These are phyloP conservation scores for Paratrypauchen microcephalus DNA, from an alignment of 2,797 vertebrate species.

Conservation along the genomic window DNA sequence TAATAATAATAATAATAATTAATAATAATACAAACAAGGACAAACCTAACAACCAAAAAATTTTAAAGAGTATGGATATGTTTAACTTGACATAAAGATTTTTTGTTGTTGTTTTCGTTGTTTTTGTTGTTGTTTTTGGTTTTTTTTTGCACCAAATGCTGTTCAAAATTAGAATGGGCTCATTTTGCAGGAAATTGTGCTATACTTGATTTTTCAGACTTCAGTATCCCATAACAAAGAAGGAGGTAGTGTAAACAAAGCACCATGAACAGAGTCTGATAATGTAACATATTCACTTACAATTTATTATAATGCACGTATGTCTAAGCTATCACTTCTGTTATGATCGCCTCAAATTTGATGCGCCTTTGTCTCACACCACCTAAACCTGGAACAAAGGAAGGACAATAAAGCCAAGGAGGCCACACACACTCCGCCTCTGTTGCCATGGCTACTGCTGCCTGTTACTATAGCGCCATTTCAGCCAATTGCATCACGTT, in stretches of 20 bases:
- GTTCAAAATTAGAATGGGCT: not conserved
- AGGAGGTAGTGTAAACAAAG: slow-evolving; percentile 1
- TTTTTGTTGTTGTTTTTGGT: no score
- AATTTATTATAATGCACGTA: not conserved
- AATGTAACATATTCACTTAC: not conserved
- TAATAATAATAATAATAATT: no score
- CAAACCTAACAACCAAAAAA: not conserved
- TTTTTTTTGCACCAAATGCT: no score
- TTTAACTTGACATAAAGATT: not conserved
- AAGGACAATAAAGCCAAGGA: slow-evolving; percentile 38
- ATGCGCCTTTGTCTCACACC: not conserved
- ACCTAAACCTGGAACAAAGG: slow-evolving; percentile 36
- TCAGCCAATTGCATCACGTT: slow-evolving; percentile 43
- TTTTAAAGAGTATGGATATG: not conserved
- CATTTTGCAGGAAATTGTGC: not conserved
- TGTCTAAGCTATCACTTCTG: slow-evolving; percentile 2
- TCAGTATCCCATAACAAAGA: not conserved
- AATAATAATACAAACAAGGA: no score
- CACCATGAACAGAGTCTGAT: not conserved
- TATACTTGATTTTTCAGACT: not conserved
- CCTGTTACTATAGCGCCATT: slow-evolving; percentile 28
- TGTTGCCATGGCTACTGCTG: slow-evolving; percentile 61
- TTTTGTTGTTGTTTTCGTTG: no score
- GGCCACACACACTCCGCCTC: slow-evolving; percentile 26
- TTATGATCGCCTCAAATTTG: not conserved